Evolutionary conservation across 1,140 invertebrate genomes (phyloP).

Genomic region (Drosophila arizonae): DNA sequence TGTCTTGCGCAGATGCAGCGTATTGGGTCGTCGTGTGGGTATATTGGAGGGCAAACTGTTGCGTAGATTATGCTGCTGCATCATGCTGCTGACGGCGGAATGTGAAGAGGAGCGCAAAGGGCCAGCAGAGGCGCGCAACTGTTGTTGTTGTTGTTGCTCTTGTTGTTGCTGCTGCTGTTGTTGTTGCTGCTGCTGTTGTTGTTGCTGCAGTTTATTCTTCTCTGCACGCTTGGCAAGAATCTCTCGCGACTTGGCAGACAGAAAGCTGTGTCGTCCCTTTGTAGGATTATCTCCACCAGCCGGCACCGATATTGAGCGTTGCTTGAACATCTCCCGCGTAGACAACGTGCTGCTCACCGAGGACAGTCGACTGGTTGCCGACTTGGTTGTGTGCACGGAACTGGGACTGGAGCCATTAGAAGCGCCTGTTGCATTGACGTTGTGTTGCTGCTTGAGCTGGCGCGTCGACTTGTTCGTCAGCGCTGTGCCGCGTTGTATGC

Average conservation of each 20-base stretch:
- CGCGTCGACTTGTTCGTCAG: slow-evolving; percentile 61
- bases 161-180: slow-evolving; percentile 57
- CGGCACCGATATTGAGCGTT: slow-evolving; percentile 79
- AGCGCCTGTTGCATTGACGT: slow-evolving; percentile 44
- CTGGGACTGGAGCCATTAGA: slow-evolving; percentile 80
- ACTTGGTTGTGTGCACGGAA: slow-evolving; percentile 78
- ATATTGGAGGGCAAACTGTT: slow-evolving; percentile 76
- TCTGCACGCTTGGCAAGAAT: slow-evolving; percentile 77
- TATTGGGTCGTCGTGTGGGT: slow-evolving; percentile 77
- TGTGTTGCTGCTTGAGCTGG: slow-evolving; percentile 73
- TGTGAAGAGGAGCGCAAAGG: slow-evolving; percentile 76
- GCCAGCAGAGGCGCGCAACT: slow-evolving; percentile 52
- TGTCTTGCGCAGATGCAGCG: slow-evolving; percentile 79
- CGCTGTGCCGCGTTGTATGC: slow-evolving; percentile 49
- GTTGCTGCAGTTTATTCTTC: slow-evolving; percentile 63
- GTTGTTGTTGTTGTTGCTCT: slow-evolving; percentile 51
- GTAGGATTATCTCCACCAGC: slow-evolving; percentile 45
- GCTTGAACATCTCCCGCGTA: slow-evolving; percentile 72
- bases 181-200: slow-evolving; percentile 59
- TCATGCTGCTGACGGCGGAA: slow-evolving; percentile 70
- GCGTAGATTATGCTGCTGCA: slow-evolving; percentile 70
- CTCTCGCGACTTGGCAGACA: slow-evolving; percentile 80
- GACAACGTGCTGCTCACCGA: slow-evolving; percentile 72
- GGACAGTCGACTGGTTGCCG: slow-evolving; percentile 74
- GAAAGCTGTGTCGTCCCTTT: slow-evolving; percentile 71